Conservation (phyloP, 1,140 invertebrate genomes). For the Drosophila parabipectinata region DNA sequence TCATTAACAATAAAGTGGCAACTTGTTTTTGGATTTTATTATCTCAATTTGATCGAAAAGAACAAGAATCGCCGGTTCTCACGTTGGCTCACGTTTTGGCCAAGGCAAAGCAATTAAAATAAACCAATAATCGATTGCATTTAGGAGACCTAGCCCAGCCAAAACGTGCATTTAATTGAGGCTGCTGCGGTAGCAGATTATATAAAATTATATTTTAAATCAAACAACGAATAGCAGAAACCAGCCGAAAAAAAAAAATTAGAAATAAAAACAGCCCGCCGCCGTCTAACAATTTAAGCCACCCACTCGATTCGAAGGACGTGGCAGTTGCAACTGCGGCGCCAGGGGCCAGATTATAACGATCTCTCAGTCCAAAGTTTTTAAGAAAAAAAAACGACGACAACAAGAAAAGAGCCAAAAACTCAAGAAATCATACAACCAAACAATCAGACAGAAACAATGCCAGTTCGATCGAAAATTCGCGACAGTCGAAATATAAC, state of each 20-base stretch:
- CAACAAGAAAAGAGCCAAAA: constrained; percentile 1
- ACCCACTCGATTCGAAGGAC: constrained; percentile 76
- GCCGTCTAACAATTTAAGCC: constrained; percentile 52
- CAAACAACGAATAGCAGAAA: constrained; percentile 63
- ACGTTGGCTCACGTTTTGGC: constrained; percentile 50
- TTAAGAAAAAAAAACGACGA: neutral
- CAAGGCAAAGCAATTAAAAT: constrained; percentile 76
- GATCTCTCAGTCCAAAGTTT: constrained; percentile 61
- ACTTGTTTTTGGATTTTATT: constrained; percentile 22
- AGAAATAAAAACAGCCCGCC: constrained; percentile 27
- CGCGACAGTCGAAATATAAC: constrained; percentile 64
- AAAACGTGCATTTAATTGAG: constrained; percentile 80
- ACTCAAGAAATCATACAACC: constrained; percentile 32
- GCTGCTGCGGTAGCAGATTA: constrained; percentile 68
- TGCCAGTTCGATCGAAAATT: constrained; percentile 46
- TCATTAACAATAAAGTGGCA: neutral
- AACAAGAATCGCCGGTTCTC: constrained; percentile 53
- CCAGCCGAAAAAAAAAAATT: constrained; percentile 40
- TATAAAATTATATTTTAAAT: constrained; percentile 83
- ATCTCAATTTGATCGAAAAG: constrained; percentile 24
- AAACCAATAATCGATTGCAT: constrained; percentile 78
- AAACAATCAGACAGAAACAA: constrained; percentile 59
- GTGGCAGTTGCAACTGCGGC: constrained; percentile 73
- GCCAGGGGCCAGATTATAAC: constrained; percentile 74
- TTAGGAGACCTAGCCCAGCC: constrained; percentile 54